These are phyloP conservation scores for Nineta flava DNA, from an alignment of 2,888 invertebrate species.

Conservation along the genomic window DNA sequence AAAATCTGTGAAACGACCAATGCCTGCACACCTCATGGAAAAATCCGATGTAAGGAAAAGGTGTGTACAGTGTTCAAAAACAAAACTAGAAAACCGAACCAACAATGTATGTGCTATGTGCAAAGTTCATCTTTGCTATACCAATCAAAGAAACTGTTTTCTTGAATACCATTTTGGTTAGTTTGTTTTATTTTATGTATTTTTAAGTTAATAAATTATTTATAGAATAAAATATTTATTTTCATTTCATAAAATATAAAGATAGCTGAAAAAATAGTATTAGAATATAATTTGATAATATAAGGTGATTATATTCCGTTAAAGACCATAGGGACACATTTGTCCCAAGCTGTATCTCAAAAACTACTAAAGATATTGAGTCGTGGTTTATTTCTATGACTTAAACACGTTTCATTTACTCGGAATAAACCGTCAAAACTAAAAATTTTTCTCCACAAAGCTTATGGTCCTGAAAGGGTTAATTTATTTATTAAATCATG, in stretches of 20 bases:
- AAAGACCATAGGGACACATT: not conserved
- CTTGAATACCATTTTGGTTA: not conserved
- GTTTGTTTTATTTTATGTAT: not conserved
- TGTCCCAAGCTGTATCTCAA: not conserved
- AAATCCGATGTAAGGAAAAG: not conserved
- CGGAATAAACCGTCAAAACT: no score
- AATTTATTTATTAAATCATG: no score
- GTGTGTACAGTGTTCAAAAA: not conserved
- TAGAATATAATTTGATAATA: no score
- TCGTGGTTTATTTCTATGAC: no score
- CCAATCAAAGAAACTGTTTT: not conserved
- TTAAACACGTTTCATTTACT: no score
- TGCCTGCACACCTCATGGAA: not conserved
- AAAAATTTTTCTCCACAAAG: no score
- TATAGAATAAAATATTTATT: not conserved
- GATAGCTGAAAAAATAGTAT: no score
- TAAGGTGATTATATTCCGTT: not conserved
- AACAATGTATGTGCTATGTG: not conserved
- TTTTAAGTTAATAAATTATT: not conserved
- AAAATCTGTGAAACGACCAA: not conserved
- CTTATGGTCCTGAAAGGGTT: no score
- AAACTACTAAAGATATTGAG: no score
- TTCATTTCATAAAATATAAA: not conserved
- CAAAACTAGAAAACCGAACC: not conserved
- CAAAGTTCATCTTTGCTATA: not conserved